Percentiles rank a stretch among this genome's conserved stretches.
phyloP scores from a whole-genome alignment of 92 coral and sea anemone genomes.

The Bergia sp. region DNA sequence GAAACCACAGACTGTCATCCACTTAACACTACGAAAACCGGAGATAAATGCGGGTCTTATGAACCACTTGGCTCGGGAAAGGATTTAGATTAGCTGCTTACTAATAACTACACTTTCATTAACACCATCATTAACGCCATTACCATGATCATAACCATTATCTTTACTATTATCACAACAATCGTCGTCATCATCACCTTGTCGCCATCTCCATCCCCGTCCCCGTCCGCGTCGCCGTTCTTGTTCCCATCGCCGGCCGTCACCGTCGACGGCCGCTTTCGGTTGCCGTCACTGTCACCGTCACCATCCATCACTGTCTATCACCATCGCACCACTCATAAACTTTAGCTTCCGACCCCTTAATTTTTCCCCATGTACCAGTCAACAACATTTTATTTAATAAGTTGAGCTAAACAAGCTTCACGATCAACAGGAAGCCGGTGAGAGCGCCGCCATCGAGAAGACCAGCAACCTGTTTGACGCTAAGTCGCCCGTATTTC shows the following conservation, averaged over 20 bases:
- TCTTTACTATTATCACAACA: background rate
- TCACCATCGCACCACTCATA: background rate
- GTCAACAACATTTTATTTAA: too few relatives aligned
- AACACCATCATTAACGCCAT: background rate
- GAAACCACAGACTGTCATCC: too few relatives aligned
- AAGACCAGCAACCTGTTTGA: slow-evolving; percentile 95
- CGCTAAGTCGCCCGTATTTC: slow-evolving; percentile 92
- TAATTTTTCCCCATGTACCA: too few relatives aligned
- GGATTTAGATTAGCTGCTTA: too few relatives aligned
- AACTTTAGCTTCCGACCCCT: background rate
- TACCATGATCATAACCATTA: background rate
- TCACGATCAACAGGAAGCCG: slow-evolving; percentile 73
- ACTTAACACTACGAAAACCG: too few relatives aligned
- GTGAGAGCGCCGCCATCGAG: slow-evolving; percentile 93
- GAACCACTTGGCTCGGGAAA: too few relatives aligned
- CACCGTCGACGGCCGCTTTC: too few relatives aligned
- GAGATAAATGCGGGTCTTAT: too few relatives aligned
- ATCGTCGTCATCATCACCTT: background rate
- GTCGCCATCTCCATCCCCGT: background rate
- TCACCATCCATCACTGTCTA: too few relatives aligned
- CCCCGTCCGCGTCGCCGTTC: too few relatives aligned
- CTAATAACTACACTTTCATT: background rate
- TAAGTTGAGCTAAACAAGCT: background rate
- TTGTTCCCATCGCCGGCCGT: too few relatives aligned
- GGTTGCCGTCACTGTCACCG: background rate